Evolutionary conservation across 2,797 vertebrate species (phyloP).

Genomic region (Chelon auratus): DNA sequence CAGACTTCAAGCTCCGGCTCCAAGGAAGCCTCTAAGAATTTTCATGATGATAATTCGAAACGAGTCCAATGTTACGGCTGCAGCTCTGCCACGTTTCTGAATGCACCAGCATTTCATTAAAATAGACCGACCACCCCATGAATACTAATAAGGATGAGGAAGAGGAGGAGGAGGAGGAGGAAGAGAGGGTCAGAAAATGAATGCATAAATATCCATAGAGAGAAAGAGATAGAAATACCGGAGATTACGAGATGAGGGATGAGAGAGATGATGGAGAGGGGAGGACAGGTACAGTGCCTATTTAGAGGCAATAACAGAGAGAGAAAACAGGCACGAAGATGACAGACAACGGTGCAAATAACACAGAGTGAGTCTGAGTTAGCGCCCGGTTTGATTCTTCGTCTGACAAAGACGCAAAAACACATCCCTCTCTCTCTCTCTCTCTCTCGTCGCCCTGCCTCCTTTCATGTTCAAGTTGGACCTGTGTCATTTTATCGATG

Average conservation of each 20-base stretch:
- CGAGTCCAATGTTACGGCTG: constrained; percentile 55
- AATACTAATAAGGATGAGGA: constrained; percentile 62
- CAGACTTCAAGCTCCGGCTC: constrained; percentile 1
- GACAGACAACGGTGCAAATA: constrained; percentile 4
- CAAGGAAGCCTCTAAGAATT: constrained; percentile 47
- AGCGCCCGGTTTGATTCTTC: background rate
- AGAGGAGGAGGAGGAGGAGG: background rate
- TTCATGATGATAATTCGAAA: constrained; percentile 71
- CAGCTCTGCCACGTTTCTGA: constrained; percentile 43
- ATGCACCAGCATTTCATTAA: constrained; percentile 58
- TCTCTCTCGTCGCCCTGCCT: background rate
- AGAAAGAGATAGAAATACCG: background rate
- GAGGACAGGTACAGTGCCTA: background rate
- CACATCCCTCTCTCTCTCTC: no score
- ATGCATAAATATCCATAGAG: constrained; percentile 16
- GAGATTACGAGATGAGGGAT: constrained; percentile 29
- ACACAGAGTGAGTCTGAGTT: background rate
- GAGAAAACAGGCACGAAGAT: background rate
- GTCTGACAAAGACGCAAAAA: no score
- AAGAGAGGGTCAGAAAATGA: constrained; percentile 19
- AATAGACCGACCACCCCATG: constrained; percentile 31
- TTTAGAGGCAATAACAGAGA: no score
- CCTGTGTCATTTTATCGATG: background rate
- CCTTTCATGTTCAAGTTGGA: background rate
- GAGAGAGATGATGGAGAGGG: constrained; percentile 11